phyloP scores from a whole-genome alignment of 2,797 vertebrate genomes.

The Spheniscus humboldti region DNA sequence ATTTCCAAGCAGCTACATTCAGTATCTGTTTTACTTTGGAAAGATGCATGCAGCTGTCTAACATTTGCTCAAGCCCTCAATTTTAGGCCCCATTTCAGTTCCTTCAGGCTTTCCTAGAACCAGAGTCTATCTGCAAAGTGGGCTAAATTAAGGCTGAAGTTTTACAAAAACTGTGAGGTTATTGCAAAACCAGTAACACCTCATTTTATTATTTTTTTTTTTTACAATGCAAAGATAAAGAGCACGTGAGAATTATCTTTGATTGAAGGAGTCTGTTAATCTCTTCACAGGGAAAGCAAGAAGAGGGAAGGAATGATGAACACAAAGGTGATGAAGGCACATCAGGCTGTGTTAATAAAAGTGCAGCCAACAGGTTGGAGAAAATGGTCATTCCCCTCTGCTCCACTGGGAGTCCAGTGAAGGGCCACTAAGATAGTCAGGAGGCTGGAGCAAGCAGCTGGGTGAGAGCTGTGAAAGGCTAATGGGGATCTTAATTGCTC shows the following conservation, averaged over 20 bases:
- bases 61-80: slow-evolving; percentile 30
- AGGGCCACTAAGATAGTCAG: background rate
- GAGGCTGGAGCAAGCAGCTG: background rate
- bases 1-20: slow-evolving; percentile 78
- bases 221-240: background rate
- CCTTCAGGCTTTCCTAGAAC: background rate
- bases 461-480: background rate
- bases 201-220: background rate
- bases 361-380: background rate
- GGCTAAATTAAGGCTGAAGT: background rate
- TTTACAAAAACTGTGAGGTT: background rate
- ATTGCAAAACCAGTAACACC: background rate
- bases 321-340: background rate
- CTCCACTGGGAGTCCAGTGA: background rate
- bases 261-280: background rate
- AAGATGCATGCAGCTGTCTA: slow-evolving; percentile 63
- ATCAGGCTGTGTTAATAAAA: background rate
- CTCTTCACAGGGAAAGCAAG: background rate
- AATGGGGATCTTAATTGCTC: background rate
- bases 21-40: slow-evolving; percentile 73
- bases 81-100: slow-evolving; percentile 21
- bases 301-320: background rate
- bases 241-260: background rate
- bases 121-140: background rate
- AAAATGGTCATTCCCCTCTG: background rate